Percentiles rank a stretch among this genome's conserved stretches.
Evolutionary conservation across 2,888 invertebrate genomes (phyloP).

Genomic region (Agrotis ipsilon): DNA sequence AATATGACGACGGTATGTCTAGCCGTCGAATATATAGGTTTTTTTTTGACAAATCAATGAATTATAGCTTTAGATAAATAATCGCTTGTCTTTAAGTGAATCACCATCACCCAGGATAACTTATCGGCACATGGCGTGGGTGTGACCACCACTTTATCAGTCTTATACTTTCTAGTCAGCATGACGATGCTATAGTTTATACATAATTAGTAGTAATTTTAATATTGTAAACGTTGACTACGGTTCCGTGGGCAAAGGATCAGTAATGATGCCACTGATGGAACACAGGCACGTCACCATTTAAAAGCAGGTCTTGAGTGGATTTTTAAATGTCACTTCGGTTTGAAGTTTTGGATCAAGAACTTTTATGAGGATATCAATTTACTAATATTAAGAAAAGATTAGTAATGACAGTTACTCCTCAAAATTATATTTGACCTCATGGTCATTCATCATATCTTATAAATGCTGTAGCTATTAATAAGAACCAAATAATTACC

Average conservation of each 20-base stretch:
- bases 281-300: no score
- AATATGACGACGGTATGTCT: slow-evolving; percentile 7
- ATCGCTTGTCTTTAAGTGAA: slow-evolving; percentile 14
- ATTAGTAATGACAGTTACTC: no score
- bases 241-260: slow-evolving; percentile 1
- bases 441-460: no score
- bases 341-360: no score
- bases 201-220: neutral
- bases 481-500: no score
- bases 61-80: slow-evolving; percentile 22
- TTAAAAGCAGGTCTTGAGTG: no score
- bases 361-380: no score
- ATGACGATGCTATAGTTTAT: neutral
- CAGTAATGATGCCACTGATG: no score
- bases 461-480: no score
- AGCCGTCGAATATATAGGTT: slow-evolving; percentile 26
- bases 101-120: neutral
- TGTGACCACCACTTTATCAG: slow-evolving; percentile 11
- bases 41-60: slow-evolving; percentile 18
- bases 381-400: no score
- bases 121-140: slow-evolving; percentile 15
- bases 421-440: no score
- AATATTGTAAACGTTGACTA: neutral
- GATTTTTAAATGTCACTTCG: no score
- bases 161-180: neutral